Percentiles rank a stretch among this genome's conserved stretches.
These are phyloP conservation scores for Pseudococcus longispinus DNA, from an alignment of 2,888 invertebrate genomes.

Conservation along the genomic window DNA sequence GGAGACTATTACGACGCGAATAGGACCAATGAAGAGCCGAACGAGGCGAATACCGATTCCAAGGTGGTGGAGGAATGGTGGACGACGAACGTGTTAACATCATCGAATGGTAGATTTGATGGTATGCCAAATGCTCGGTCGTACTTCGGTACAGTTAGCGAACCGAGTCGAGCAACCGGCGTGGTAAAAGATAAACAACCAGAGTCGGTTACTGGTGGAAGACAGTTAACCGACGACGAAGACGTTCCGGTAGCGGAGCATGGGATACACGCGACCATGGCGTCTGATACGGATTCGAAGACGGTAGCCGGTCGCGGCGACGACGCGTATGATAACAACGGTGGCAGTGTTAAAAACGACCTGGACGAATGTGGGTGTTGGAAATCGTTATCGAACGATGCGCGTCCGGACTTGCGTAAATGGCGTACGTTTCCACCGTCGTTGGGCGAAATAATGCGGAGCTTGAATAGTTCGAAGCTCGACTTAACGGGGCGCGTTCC, in stretches of 20 bases:
- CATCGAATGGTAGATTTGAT: slow-evolving; percentile 26
- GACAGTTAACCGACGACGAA: slow-evolving; percentile 62
- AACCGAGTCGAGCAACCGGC: slow-evolving; percentile 31
- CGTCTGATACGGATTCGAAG: slow-evolving; percentile 61
- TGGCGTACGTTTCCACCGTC: slow-evolving; percentile 38
- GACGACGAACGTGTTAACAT: slow-evolving; percentile 22
- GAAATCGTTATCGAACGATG: slow-evolving; percentile 51
- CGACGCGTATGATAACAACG: slow-evolving; percentile 60
- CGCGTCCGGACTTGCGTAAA: slow-evolving; percentile 50
- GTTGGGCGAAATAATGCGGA: slow-evolving; percentile 48
- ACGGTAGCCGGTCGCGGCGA: slow-evolving; percentile 61
- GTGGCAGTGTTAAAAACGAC: slow-evolving; percentile 57
- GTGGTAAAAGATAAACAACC: slow-evolving; percentile 52
- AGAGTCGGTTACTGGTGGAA: slow-evolving; percentile 62
- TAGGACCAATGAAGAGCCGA: not conserved
- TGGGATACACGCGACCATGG: slow-evolving; percentile 57
- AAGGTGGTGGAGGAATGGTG: not conserved
- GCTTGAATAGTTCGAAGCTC: slow-evolving; percentile 55
- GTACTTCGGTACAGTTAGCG: not conserved
- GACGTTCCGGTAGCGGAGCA: slow-evolving; percentile 60
- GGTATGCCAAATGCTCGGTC: slow-evolving; percentile 28
- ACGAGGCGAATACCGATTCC: not conserved
- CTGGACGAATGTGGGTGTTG: slow-evolving; percentile 58
- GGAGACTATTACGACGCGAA: not conserved
- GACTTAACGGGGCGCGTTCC: slow-evolving; percentile 49